phyloP scores from a whole-genome alignment of 2,888 invertebrate genomes.

The Silvanus unidentatus region DNA sequence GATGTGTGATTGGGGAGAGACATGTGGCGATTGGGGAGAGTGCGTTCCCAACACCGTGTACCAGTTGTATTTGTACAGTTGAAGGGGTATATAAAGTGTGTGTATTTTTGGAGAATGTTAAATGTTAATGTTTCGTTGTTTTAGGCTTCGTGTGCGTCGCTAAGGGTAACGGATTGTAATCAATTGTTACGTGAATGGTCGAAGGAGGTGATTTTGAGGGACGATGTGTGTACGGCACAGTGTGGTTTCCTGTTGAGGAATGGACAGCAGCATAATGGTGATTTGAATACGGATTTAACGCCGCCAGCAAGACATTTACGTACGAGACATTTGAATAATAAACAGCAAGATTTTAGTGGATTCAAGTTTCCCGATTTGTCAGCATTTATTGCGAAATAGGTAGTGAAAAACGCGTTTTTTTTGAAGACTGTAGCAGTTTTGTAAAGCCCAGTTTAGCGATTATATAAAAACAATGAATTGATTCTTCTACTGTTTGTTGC shows the following conservation, averaged over 20 bases:
- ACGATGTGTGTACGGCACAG: constrained; percentile 87
- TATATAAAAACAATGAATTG: too few relatives aligned
- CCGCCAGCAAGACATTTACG: constrained; percentile 35
- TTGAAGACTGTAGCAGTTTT: not conserved
- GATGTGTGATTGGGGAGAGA: constrained; percentile 75
- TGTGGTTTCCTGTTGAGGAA: constrained; percentile 67
- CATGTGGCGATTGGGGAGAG: constrained; percentile 75
- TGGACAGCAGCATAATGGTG: constrained; percentile 39
- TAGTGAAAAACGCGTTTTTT: not conserved
- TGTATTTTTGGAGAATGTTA: not conserved
- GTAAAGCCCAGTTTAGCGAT: too few relatives aligned
- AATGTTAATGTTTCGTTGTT: constrained; percentile 33
- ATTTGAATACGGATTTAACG: constrained; percentile 34
- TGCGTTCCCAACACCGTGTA: constrained; percentile 85
- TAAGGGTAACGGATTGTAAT: constrained; percentile 81
- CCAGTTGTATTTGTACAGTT: constrained; percentile 77
- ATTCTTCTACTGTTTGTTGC: too few relatives aligned
- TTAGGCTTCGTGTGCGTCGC: constrained; percentile 82
- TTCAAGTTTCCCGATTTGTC: constrained; percentile 76
- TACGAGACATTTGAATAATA: constrained; percentile 23
- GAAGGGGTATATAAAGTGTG: constrained; percentile 66
- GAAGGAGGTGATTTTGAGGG: constrained; percentile 71
- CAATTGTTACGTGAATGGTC: constrained; percentile 78
- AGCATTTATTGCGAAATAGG: constrained; percentile 53
- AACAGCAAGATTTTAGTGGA: constrained; percentile 46